A percentile compares a stretch with the other conserved stretches of the same genome.
Conservation (phyloP, 2,888 invertebrate species). For the Cacoxenus indagator region DNA sequence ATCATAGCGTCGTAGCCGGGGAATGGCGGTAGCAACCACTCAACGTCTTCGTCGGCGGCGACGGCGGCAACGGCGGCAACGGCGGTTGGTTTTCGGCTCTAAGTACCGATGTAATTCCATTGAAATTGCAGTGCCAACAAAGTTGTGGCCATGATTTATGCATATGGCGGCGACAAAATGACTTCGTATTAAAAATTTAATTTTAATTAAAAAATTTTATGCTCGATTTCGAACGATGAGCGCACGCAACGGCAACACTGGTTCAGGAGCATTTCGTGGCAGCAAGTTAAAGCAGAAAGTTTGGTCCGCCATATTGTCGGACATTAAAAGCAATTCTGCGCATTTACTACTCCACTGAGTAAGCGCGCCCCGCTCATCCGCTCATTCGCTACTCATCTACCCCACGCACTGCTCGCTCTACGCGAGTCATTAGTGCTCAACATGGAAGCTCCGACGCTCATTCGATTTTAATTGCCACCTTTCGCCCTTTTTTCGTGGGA, state of each 20-base stretch:
- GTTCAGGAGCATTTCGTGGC: neutral
- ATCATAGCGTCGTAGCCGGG: conserved; percentile 29
- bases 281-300: neutral
- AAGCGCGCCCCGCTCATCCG: too few relatives aligned
- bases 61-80: conserved; percentile 36
- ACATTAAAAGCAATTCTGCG: conserved; percentile 62
- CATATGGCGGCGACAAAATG: conserved; percentile 33
- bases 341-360: conserved; percentile 49
- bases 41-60: conserved; percentile 4
- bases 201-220: conserved; percentile 59
- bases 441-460: conserved; percentile 64
- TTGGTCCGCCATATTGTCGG: conserved; percentile 59
- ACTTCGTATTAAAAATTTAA: conserved; percentile 20
- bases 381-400: neutral
- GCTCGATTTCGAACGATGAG: conserved; percentile 60
- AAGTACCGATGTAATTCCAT: conserved; percentile 54
- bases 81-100: conserved; percentile 45
- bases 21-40: neutral
- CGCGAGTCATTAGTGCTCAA: conserved; percentile 57
- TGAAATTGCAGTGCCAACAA: conserved; percentile 52
- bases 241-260: neutral
- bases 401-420: conserved; percentile 36
- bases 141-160: conserved; percentile 54
- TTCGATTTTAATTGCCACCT: conserved; percentile 65
- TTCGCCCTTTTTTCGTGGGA: conserved; percentile 62